These are phyloP conservation scores for Pogona vitticeps DNA, from an alignment of 2,113 vertebrate species.

Conservation along the genomic window DNA sequence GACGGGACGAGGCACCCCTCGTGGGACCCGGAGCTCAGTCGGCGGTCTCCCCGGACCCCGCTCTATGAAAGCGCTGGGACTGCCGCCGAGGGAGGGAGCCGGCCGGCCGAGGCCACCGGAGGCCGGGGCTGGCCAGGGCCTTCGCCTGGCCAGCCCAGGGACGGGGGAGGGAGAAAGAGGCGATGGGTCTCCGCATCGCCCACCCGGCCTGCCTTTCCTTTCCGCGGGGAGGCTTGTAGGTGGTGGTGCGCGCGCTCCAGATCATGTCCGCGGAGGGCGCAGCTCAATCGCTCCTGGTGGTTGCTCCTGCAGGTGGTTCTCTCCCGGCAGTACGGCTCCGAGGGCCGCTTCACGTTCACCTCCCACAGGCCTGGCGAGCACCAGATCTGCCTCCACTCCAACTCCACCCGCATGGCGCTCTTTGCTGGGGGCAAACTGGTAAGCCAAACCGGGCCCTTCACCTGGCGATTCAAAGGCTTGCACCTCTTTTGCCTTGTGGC, in stretches of 20 bases:
- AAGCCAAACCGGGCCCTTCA: background rate
- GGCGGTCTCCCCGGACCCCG: no score
- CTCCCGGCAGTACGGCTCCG: conserved; percentile 92
- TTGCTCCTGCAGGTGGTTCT: conserved; percentile 81
- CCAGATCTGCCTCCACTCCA: conserved; percentile 96
- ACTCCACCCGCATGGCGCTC: conserved; percentile 93
- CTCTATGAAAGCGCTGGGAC: no score
- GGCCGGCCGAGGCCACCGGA: background rate
- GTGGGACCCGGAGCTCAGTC: no score
- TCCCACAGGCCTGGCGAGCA: conserved; percentile 95
- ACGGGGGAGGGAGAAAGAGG: background rate
- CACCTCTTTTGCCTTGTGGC: background rate
- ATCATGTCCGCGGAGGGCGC: no score
- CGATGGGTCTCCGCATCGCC: no score
- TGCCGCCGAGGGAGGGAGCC: rapidly evolving
- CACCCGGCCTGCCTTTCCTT: no score
- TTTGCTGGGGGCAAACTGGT: conserved; percentile 93
- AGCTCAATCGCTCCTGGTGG: background rate
- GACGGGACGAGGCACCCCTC: no score
- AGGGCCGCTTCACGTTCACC: conserved; percentile 94
- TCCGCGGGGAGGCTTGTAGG: no score
- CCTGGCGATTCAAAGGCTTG: no score
- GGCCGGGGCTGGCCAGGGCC: background rate
- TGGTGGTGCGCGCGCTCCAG: no score
- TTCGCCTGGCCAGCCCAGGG: no score